A percentile compares a stretch with the other conserved stretches of the same genome.
These are phyloP conservation scores for Neodiprion fabricii DNA, from an alignment of 1,140 invertebrate species.

Conservation along the genomic window DNA sequence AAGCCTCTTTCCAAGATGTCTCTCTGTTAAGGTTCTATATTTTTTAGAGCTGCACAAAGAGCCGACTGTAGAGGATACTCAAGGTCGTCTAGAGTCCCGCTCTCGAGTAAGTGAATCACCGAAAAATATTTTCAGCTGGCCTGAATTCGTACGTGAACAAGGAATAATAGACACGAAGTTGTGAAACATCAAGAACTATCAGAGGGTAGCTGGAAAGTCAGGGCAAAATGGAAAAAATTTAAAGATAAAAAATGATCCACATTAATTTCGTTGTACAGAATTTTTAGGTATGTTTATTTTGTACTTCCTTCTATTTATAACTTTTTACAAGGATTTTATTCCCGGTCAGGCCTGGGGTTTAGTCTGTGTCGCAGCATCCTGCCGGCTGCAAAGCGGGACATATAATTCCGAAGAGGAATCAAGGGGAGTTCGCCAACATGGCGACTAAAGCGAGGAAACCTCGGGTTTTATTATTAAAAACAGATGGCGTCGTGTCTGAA, in stretches of 20 bases:
- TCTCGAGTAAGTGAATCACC: background rate
- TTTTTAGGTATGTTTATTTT: background rate
- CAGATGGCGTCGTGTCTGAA: background rate
- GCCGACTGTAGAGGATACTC: background rate
- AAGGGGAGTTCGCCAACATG: background rate
- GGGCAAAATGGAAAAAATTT: no score
- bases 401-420: background rate
- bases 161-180: no score
- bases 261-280: background rate
- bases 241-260: background rate
- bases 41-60: background rate
- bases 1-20: background rate
- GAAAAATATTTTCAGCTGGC: background rate
- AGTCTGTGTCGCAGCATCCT: background rate
- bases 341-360: conserved; percentile 7
- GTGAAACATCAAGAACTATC: no score
- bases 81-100: background rate
- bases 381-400: background rate
- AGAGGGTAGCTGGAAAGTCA: no score
- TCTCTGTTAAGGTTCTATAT: background rate
- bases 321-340: background rate
- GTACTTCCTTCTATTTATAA: background rate
- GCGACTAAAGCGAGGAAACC: background rate
- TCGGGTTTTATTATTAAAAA: conserved; percentile 14
- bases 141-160: no score